Conservation (phyloP, 2,113 vertebrate genomes). For the Thalassarche chlororhynchos region DNA sequence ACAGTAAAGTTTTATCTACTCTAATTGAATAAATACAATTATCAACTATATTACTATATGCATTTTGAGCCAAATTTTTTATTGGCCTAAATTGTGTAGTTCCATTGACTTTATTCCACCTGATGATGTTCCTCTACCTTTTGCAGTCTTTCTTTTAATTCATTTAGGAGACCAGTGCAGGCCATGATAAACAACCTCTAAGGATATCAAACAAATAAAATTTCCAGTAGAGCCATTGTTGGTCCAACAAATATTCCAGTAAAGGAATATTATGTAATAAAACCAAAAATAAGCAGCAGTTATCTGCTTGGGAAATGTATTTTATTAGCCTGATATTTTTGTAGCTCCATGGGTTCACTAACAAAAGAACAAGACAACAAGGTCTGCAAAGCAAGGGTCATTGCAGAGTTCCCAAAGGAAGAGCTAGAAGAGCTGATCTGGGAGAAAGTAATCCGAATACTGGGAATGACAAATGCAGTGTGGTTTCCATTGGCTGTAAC, state of each 20-base stretch:
- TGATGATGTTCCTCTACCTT: background rate
- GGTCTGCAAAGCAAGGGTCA: background rate
- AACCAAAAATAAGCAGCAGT: background rate
- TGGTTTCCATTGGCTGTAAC: background rate
- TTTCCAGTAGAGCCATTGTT: background rate
- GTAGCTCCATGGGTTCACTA: background rate
- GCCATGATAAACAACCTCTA: background rate
- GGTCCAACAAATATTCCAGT: background rate
- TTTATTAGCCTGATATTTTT: background rate
- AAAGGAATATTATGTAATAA: background rate
- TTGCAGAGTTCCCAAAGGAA: background rate
- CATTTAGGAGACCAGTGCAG: background rate
- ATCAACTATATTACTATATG: background rate
- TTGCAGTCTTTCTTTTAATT: background rate
- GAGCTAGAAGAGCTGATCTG: background rate
- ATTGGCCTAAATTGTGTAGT: background rate
- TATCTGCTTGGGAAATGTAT: background rate
- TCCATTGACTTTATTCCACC: background rate
- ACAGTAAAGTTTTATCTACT: background rate
- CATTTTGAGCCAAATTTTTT: background rate
- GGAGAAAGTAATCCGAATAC: background rate
- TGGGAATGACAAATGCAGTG: fast-evolving
- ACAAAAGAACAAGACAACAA: background rate
- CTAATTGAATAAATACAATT: background rate
- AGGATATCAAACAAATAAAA: background rate